Base-by-base conservation (phyloP, 2,113 vertebrate genomes). In the Triplophysa rosa region DNA sequence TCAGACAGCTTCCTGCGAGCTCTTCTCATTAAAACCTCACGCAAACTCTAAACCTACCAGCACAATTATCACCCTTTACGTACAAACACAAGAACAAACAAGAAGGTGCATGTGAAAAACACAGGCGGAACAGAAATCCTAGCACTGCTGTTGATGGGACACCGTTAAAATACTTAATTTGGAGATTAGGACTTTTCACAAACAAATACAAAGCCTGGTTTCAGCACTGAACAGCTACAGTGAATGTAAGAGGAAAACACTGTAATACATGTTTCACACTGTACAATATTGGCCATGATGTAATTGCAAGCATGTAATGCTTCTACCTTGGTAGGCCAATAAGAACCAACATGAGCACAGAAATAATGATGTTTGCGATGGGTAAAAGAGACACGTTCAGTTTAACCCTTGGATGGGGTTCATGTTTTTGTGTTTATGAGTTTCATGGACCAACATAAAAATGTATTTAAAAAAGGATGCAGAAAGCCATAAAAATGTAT, bases 1-100 rank as follows among this genome's bases (percentile, higher is more conserved):
- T 81, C 84, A 85, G 82, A 82, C 79, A 81, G 82, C 84, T 85
- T 85, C 84, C 84, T 85, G 70, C 72, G 63, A 85, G 77, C 76
- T 62, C 47, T 37, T 71, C 76, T 83, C 77, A 85, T 85, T 85
- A 83, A 83, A 81, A 61, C 71, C 69, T 61, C 75, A 70, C 78
- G 45, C 76, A 61, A 81, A 85, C 79, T 72, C 80, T 63, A 62
- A 79, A 79, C 78, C 82, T 83, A 81, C 76, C 76, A 81, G 75
- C 81, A 66, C 76, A 80, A 73, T 84, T 81, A 84, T 80, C 67
- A 77, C 58, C 78, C 67, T 66, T 52, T 62, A 82, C 24, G 62
- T 24, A 37, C 23, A 66, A 54, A 49, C 68, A 62, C 16, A n/a
- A 54, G 12, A 17, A 54, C 67, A 67, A 17, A 45, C 40, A n/a